Evolutionary conservation across 2,797 vertebrate genomes (phyloP), one percentile per base, ranked within the genome.

Genomic region (Xyrichtys novacula): DNA sequence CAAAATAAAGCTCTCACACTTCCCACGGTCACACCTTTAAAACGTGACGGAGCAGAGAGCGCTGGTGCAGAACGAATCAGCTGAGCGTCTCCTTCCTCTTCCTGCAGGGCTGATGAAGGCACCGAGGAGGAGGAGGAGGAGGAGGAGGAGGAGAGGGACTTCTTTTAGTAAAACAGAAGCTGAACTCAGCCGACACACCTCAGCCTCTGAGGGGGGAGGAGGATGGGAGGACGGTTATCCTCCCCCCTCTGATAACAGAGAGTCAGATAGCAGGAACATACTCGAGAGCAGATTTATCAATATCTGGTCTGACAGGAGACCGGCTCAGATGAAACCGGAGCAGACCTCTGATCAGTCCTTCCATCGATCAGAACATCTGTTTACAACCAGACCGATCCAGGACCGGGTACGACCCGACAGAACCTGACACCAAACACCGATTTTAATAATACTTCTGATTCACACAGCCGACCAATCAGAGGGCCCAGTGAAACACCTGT

Each of bases 31-130:
- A 15, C 49, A 59, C 47, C 10, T 19, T 31, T 6, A 38, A 68
- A 16, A 63, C 43, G 32, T 52, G 44, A 38, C 46, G 11, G 19
- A 12, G 28, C 59, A 28, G 15, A 16, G 20, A 31, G 22, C 47
- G 29, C 28, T 47, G 43, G n/a, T n/a, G 58, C 67, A 74, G 57
- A 85, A 84, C 80, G 26, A 82, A 85, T 84, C 76, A 75, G 57
- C 68, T 42, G 38, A 64, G 40, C 50, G 6, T 63, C 56, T 49
- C 50, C 71, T 59, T 69, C 40, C 64, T 70, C 79, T 44, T 25
- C 50, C 29, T 25, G 22, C 14, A 65, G 36, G 19, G 36, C 46
- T 53, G 32, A 49, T 50, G 40, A 81, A 74, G 77, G 66, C 39
- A n/a, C n/a, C n/a, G n/a, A n/a, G n/a, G n/a, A n/a, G n/a, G n/a